Evolutionary conservation across 2,797 vertebrate genomes (phyloP), one percentile per base, ranked within the genome.

Genomic region (Psittacula echo): DNA sequence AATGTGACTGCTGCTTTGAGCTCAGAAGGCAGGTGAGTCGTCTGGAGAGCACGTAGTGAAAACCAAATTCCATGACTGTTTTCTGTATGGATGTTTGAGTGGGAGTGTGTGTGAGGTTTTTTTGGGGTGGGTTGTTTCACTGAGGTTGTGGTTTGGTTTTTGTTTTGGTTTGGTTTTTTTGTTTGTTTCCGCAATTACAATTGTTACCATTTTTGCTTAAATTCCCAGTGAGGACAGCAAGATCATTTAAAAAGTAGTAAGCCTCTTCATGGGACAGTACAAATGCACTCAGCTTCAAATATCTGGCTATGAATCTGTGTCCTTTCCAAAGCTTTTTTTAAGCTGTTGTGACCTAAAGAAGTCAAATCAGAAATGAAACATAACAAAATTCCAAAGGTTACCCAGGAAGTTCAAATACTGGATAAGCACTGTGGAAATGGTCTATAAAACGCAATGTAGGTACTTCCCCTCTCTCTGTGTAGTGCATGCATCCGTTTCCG

Each of bases 31-130:
- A 89, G 34, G 44, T 64, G 47, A 67, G n/a, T 8, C 23, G 17
- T 54, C 54, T 76, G 54, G 19, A 62, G 61, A 74, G n/a, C 16
- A 18, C 26, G 32, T 18, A 51, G 26, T 50, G 44, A 70, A 62
- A 88, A 74, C 12, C 19, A 16, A 21, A 8, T 77, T 83, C 27
- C 34, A 10, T 19, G 0, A 13, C 15, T 81, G 3, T 42, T 79
- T 73, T 54, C 27, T 60, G 3, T 42, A 48, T 24, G 61, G 13
- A 26, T 26, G 7, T 58, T 79, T 70, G 5, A 2, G 15, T 10
- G 26, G 22, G 12, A 2, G 3, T 26, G 23, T 37, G 4, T 29
- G 45, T 19, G 51, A 77, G 17, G 3, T 0, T 2, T 72, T 83
- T 51, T 13, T 5, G 12, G 11, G 10, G 9, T 65, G 3, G 2